Conservation (phyloP, 2,797 vertebrate species). For the Alca torda region DNA sequence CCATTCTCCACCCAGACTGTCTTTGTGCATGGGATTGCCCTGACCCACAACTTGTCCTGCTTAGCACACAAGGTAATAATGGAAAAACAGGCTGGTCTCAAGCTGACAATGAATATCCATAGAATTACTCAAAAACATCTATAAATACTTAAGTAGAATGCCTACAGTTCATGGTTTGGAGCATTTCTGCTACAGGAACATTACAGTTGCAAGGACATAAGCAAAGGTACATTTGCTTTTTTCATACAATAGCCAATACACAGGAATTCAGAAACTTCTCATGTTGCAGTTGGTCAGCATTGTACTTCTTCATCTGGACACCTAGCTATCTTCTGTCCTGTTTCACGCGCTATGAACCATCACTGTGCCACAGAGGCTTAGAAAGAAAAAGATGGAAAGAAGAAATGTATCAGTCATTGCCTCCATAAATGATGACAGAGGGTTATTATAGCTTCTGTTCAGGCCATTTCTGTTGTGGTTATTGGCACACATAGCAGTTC, state of each 20-base stretch:
- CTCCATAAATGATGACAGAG: neutral
- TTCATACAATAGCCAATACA: neutral
- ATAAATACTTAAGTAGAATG: neutral
- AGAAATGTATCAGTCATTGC: neutral
- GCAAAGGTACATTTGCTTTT: neutral
- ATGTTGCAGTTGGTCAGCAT: neutral
- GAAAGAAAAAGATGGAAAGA: neutral
- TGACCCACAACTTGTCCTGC: neutral
- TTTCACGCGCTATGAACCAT: rapidly evolving
- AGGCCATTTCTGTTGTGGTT: neutral
- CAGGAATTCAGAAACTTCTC: neutral
- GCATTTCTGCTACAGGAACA: neutral
- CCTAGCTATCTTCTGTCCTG: neutral
- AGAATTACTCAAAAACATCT: neutral
- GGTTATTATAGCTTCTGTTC: neutral
- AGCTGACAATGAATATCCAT: neutral
- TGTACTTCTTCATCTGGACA: neutral
- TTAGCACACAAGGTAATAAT: neutral
- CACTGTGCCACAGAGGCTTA: neutral
- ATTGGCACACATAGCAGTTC: neutral
- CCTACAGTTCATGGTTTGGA: neutral
- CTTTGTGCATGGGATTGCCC: neutral
- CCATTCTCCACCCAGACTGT: neutral
- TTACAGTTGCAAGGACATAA: neutral
- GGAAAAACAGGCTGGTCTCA: neutral